Percentiles rank a stretch among this genome's conserved stretches.
These are phyloP conservation scores for Marmota flaviventris DNA, from an alignment of 2,113 vertebrate species.

Conservation along the genomic window DNA sequence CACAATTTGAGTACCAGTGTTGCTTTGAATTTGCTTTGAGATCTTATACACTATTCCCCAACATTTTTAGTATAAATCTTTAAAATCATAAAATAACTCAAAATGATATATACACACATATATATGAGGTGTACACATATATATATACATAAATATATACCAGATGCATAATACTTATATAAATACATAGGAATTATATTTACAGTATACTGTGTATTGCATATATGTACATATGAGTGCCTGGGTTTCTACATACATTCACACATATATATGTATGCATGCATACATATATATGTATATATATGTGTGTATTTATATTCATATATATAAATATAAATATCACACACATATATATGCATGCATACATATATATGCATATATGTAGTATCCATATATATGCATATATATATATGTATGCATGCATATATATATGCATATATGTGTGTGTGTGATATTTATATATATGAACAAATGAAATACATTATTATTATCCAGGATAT, in stretches of 20 bases:
- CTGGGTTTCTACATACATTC: neutral
- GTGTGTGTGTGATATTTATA: neutral
- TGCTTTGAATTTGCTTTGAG: slow-evolving; percentile 11
- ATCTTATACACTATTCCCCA: neutral
- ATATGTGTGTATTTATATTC: neutral
- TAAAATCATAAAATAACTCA: neutral
- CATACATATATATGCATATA: neutral
- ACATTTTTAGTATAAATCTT: slow-evolving; percentile 29
- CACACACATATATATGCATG: neutral
- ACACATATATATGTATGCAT: neutral
- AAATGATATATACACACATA: neutral
- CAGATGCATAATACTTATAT: neutral
- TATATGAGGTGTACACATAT: neutral
- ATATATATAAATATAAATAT: neutral
- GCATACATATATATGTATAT: neutral
- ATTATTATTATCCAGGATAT: neutral
- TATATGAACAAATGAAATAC: neutral
- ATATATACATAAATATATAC: neutral
- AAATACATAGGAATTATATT: neutral
- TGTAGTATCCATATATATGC: too few relatives aligned
- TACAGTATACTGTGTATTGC: neutral
- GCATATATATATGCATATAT: too few relatives aligned
- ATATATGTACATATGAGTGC: neutral
- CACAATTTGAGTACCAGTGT: neutral
- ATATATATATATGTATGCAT: neutral